Evolutionary conservation across 2,888 invertebrate genomes (phyloP), one percentile per base, ranked within the genome.

Genomic region (Lucinisca nassula): DNA sequence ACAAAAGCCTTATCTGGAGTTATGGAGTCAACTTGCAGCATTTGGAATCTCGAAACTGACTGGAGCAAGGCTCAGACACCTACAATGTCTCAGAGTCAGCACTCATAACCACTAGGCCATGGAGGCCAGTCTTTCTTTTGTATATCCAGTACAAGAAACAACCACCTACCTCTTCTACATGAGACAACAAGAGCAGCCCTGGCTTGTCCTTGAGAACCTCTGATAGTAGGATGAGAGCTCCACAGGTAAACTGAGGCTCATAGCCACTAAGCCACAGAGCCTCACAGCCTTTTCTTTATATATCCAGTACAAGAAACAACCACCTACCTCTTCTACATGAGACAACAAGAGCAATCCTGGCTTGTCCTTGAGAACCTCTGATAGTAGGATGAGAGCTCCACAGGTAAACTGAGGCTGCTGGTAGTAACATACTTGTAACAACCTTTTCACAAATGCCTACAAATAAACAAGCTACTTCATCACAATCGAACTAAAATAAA

Each of bases 401-500:
- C 98, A 98, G 0, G 98, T 97, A 95, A 99, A 98, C 79, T 98
- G 97, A 0, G 98, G 97, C 21, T 97, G 97, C 95, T 98, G 97
- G 92, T 98, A 93, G 27, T 91, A 90, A 84, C 95, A 95, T 4
- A 95, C 91, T 97, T 98, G 98, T 14, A 99, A 96, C 81, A 98
- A 96, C 37, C 99, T 97, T 96, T 99, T 99, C 0, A 98, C 96
- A 95, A 99, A 98, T 0, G 98, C 98, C 95, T 98, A 92, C 17
- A 90, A 90, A 73, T 79, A 51, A 75, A 85, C 35, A 12, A n/a
- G 4, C 6, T 14, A 40, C 14, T 6, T 40, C 40, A 40, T 6
- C 14, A 40, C 40, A 40, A 40, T 40, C 6, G 40, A n/a, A n/a
- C n/a, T n/a, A n/a, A n/a, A n/a, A n/a, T n/a, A n/a, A n/a, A n/a